Base-by-base conservation (phyloP, 2,888 invertebrate genomes). In the Meteorus colon region DNA sequence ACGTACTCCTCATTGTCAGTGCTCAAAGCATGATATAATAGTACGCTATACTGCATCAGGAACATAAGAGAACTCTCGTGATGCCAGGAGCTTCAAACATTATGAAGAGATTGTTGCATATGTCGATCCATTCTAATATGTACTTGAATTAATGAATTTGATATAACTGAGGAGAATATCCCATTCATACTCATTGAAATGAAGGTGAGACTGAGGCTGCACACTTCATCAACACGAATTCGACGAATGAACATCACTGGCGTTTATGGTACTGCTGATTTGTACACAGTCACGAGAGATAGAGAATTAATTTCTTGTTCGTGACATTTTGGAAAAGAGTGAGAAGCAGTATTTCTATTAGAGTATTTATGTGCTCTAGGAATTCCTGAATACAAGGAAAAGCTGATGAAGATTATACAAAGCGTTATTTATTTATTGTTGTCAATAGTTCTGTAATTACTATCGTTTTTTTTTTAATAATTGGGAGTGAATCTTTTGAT, bases 61-160 rank as follows among this genome's bases (percentile, higher is more conserved):
- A 48, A 48, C 14, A n/a, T 14, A 6, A 14, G 4, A n/a, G 14
- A 48, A n/a, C 14, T 1, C 48, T 12, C 14, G 45, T 14, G 45
- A 48, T 16, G n/a, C 4, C 48, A 48, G 16, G 48, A 14, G n/a
- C 6, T n/a, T 16, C 48, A 48, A 16, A 16, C n/a, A n/a, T 48
- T 4, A 48, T 48, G 48, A n/a, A 14, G n/a, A n/a, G 65, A 73
- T 51, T 59, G 63, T 51, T 74, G 27, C 48, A 29, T 76, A 67
- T 31, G 27, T 37, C 70, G 41, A 59, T 65, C 68, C 37, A 67
- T 68, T 75, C 60, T 65, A 67, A 66, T 63, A 48, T 29, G 45
- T 63, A 74, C 74, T 77, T 48, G 27, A 71, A 48, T 65, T 77
- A 77, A 77, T 77, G 77, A 71, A 51, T 74, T 74, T 77, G 71